Percentiles rank a stretch among this genome's conserved stretches.
Evolutionary conservation across 2,113 vertebrate genomes (phyloP).

Genomic region (Megaceryle torquata): DNA sequence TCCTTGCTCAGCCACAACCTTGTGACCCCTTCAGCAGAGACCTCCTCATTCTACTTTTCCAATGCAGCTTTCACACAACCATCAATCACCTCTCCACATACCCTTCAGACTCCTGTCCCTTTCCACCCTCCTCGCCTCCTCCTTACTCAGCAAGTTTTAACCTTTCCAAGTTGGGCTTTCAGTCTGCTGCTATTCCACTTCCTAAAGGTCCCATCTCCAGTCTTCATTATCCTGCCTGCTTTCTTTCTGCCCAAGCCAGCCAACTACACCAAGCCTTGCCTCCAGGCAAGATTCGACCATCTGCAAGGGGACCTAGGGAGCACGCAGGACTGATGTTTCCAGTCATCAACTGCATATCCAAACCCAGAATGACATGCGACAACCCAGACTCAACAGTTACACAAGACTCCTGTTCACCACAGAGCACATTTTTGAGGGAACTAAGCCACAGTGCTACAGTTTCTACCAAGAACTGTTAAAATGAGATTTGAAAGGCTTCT

Average conservation of each 20-base stretch:
- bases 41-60: neutral
- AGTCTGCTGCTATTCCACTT: neutral
- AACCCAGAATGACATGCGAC: neutral
- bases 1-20: neutral
- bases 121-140: neutral
- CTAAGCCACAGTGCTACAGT: neutral
- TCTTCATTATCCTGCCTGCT: neutral
- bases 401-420: neutral
- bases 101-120: neutral
- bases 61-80: neutral
- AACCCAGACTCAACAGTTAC: neutral
- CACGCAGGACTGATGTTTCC: neutral
- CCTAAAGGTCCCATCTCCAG: neutral
- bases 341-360: neutral
- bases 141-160: rapidly evolving
- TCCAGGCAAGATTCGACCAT: neutral
- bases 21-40: neutral
- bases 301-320: neutral
- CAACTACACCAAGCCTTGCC: neutral
- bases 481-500: neutral
- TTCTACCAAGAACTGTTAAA: neutral
- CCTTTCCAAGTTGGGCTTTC: neutral
- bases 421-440: neutral
- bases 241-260: neutral
- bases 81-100: neutral